phyloP scores from a whole-genome alignment of 2,888 invertebrate genomes.

The Lysandra coridon region DNA sequence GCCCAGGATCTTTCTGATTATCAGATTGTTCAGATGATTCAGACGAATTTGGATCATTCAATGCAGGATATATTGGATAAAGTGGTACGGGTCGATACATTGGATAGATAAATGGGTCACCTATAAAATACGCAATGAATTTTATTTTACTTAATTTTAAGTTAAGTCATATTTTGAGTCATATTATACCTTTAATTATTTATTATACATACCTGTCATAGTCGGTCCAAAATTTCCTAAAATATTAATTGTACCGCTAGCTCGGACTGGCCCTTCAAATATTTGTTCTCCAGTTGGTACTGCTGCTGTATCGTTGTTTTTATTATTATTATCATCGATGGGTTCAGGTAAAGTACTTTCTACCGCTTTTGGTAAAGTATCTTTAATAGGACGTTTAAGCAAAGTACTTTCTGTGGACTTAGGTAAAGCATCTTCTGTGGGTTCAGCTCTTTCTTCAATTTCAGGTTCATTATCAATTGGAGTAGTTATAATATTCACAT shows the following conservation, averaged over 20 bases:
- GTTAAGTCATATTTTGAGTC: not conserved
- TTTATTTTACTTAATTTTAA: not conserved
- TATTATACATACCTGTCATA: not conserved
- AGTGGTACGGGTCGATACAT: not conserved
- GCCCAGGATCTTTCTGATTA: not conserved
- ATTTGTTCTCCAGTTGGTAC: not conserved
- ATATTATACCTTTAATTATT: not conserved
- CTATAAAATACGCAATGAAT: not conserved
- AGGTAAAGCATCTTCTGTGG: not conserved
- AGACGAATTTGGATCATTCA: not conserved
- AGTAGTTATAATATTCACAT: not conserved
- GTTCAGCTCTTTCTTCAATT: not conserved
- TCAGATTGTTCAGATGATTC: not conserved
- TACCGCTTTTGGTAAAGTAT: not conserved
- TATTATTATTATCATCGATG: not conserved
- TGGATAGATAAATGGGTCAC: not conserved
- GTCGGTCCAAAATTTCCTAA: conserved; percentile 3
- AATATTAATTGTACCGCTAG: conserved; percentile 28
- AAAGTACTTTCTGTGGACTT: not conserved
- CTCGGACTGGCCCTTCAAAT: conserved; percentile 30
- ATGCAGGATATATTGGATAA: not conserved
- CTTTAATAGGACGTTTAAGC: not conserved
- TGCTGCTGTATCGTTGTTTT: not conserved
- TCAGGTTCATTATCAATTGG: not conserved
- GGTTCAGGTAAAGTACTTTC: not conserved